Evolutionary conservation across 2,888 invertebrate genomes (phyloP), one percentile per base, ranked within the genome.

Genomic region (Tricholauxania praeusta): DNA sequence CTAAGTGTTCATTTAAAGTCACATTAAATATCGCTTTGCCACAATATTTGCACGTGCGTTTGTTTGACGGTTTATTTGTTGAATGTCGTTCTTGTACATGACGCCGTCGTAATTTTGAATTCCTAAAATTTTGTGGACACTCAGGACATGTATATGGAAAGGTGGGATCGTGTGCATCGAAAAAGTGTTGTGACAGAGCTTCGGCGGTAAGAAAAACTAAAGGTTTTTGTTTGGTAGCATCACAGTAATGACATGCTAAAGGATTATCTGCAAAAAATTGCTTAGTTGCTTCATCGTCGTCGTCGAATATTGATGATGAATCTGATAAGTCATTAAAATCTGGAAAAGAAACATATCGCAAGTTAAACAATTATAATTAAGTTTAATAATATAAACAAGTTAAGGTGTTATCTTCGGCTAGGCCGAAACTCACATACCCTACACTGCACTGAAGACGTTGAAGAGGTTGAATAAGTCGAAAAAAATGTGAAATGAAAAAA

Each of bases 211-310:
- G 65, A 53, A 79, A 80, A n/a, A 75, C 62, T 12, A 78, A 57
- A 39, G 74, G 64, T 32, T 77, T 77, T 1, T 60, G 63, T 19
- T 72, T 59, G 1, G 72, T 76, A 17, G 77, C 78, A 60, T 71
- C 79, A 52, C 79, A 80, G 68, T 80, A 80, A 70, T 80, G 78
- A 67, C 79, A 80, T 22, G 79, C 77, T 51, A 78, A 76, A 8
- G 78, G 69, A 66, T 76, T 70, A 12, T 73, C 52, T 49, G 51
- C n/a, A n/a, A n/a, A 15, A 15, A 52, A 51, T 5, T 51, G 14
- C 55, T 52, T 39, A 22, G 12, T 6, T 7, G 57, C n/a, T 47
- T n/a, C 51, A 53, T 70, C 53, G n/a, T 70, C 63, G 12, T 70
- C 63, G 3, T 53, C 62, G 32, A 32, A 14, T 6, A n/a, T 1